Evolutionary conservation across 1,140 invertebrate genomes (phyloP).

Genomic region (Manduca sexta): DNA sequence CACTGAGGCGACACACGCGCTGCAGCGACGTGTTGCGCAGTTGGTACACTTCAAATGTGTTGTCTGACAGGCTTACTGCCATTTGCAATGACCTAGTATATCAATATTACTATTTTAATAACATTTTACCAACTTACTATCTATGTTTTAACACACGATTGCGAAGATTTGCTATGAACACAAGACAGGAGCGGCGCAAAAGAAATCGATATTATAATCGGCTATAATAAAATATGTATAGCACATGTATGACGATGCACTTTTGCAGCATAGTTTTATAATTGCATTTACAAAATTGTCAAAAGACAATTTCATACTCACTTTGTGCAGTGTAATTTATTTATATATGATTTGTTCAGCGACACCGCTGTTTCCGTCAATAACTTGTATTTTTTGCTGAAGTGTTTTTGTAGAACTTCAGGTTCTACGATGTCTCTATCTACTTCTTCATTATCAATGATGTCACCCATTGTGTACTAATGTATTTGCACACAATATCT

Average conservation of each 20-base stretch:
- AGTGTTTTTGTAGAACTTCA: constrained; percentile 41
- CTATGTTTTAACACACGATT: too few species aligned
- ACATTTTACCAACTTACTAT: too few species aligned
- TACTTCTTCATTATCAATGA: constrained; percentile 47
- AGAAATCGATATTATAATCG: too few species aligned
- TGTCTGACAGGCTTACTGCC: constrained; percentile 43
- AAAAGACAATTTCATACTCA: too few species aligned
- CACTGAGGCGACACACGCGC: constrained; percentile 47
- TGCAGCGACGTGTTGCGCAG: constrained; percentile 43
- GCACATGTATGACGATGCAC: too few species aligned
- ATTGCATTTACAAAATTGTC: too few species aligned
- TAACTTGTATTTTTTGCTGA: constrained; percentile 49
- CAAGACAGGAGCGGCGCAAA: too few species aligned
- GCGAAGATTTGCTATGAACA: too few species aligned
- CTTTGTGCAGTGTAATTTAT: constrained; percentile 50
- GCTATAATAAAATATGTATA: too few species aligned
- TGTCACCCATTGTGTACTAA: constrained; percentile 36
- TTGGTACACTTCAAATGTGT: constrained; percentile 54
- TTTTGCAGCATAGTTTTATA: too few species aligned
- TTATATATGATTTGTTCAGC: constrained; percentile 50
- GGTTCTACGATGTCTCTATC: constrained; percentile 46
- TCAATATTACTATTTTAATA: neutral
- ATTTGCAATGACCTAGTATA: constrained; percentile 46
- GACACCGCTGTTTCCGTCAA: constrained; percentile 45
- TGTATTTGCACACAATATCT: neutral